Base-by-base conservation (phyloP, 53 echinoderm and acorn worm species). In the Apostichopus leukothele region DNA sequence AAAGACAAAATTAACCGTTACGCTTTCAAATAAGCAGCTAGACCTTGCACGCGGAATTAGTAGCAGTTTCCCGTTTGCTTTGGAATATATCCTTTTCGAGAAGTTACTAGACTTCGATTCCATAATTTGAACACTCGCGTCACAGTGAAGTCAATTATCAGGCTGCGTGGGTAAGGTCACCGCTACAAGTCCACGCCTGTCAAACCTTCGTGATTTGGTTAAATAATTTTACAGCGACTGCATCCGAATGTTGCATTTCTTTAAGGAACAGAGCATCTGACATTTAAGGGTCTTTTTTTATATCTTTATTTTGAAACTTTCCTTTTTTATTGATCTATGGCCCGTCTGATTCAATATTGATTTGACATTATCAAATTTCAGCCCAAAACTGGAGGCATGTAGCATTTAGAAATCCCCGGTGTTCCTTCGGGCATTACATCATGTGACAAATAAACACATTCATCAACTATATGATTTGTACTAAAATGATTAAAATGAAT, bases 321-420 rank as follows among this genome's bases (percentile, higher is more conserved):
- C 39, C 39, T 39, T 39, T 79, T 79, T 79, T 79, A 79, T 79
- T 79, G 79, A 79, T 79, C 79, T 53, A 79, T 79, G n/a, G 79
- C 79, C 52, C 13, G 54, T 52, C 52, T 53, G 79, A 79, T 79
- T 79, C 79, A 79, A 79, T 79, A 79, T 79, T 79, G 79, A 79
- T 53, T 79, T 79, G 79, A 51, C 79, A 39, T 79, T 79, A 79
- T 79, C 79, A 79, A 79, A 79, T 79, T 79, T 79, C 79, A 51
- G 16, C 16, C 63, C 11, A n/a, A 79, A 79, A 53, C 50, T 39
- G 53, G 79, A 19, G 6, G 50, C 52, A 51, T 79, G 79, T 51
- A 79, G 53, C 79, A 52, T 53, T 53, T 79, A 51, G 10, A 51
- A 51, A 79, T 39, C 53, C 79, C 53, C 79, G 39, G 50, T 79